Evolutionary conservation across 2,888 invertebrate species (phyloP).

Genomic region (Noctua pronuba): DNA sequence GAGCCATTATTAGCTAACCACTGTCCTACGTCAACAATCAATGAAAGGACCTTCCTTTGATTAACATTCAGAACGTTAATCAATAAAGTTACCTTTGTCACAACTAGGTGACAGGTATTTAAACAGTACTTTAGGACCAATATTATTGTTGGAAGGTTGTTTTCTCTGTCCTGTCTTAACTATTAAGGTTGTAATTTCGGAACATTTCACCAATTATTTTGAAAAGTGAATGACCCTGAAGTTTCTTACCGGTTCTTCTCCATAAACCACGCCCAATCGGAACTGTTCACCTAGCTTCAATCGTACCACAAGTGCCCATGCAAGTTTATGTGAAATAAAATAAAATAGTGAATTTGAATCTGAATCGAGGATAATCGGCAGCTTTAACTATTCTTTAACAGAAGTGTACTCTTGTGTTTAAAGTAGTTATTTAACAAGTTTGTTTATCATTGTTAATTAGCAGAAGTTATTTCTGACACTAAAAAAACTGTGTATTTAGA

Average conservation of each 20-base stretch:
- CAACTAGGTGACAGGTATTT: background rate
- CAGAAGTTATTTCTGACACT: background rate
- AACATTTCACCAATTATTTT: background rate
- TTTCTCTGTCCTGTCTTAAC: background rate
- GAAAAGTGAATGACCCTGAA: no score
- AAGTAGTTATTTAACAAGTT: no score
- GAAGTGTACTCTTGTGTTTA: no score
- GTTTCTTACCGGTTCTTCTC: background rate
- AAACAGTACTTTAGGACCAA: background rate
- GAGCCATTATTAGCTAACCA: constrained; percentile 22
- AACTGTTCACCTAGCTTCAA: background rate
- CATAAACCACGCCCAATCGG: background rate
- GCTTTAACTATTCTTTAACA: no score
- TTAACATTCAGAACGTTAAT: constrained; percentile 20
- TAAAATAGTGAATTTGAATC: background rate
- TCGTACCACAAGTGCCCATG: background rate
- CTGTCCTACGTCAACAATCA: constrained; percentile 37
- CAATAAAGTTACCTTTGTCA: constrained; percentile 4
- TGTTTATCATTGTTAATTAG: no score
- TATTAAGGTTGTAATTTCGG: background rate
- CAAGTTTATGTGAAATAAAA: background rate
- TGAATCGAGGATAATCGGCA: background rate
- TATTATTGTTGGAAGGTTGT: background rate
- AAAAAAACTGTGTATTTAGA: background rate
- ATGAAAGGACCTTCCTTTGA: constrained; percentile 5